These are phyloP conservation scores for Mesaphorura yosii DNA, from an alignment of 1,140 invertebrate species.

Conservation along the genomic window DNA sequence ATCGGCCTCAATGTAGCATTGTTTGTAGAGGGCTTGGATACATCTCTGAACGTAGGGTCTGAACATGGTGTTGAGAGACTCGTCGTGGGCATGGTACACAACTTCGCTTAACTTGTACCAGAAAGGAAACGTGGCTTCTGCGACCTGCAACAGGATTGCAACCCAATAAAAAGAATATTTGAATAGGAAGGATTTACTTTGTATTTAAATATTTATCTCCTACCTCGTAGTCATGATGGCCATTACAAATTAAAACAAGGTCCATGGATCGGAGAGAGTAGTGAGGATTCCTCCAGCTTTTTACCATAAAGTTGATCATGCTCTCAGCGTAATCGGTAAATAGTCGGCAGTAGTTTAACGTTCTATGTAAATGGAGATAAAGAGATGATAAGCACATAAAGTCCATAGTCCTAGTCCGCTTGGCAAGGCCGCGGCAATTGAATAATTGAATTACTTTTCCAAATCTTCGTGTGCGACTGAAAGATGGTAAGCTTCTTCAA, in stretches of 20 bases:
- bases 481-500: slow-evolving; percentile 78
- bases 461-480: slow-evolving; percentile 86
- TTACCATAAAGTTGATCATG: slow-evolving; percentile 72
- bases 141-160: slow-evolving; percentile 51
- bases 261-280: slow-evolving; percentile 79
- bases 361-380: slow-evolving; percentile 42
- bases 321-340: slow-evolving; percentile 91
- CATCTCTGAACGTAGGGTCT: slow-evolving; percentile 81
- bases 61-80: slow-evolving; percentile 64
- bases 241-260: slow-evolving; percentile 78
- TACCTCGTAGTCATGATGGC: slow-evolving; percentile 93
- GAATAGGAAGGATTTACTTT: not conserved
- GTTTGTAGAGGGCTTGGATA: slow-evolving; percentile 66
- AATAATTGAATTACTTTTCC: slow-evolving; percentile 48
- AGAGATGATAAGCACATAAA: too few species aligned
- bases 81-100: slow-evolving; percentile 74
- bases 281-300: slow-evolving; percentile 47
- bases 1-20: slow-evolving; percentile 83
- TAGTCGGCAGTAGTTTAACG: slow-evolving; percentile 83
- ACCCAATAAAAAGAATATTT: not conserved
- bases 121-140: slow-evolving; percentile 91
- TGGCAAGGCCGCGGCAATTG: too few species aligned
- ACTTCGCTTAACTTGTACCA: slow-evolving; percentile 94
- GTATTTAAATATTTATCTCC: slow-evolving; percentile 20
- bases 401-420: too few species aligned